Evolutionary conservation across 2,113 vertebrate genomes (phyloP).

Genomic region (Cavia porcellus): DNA sequence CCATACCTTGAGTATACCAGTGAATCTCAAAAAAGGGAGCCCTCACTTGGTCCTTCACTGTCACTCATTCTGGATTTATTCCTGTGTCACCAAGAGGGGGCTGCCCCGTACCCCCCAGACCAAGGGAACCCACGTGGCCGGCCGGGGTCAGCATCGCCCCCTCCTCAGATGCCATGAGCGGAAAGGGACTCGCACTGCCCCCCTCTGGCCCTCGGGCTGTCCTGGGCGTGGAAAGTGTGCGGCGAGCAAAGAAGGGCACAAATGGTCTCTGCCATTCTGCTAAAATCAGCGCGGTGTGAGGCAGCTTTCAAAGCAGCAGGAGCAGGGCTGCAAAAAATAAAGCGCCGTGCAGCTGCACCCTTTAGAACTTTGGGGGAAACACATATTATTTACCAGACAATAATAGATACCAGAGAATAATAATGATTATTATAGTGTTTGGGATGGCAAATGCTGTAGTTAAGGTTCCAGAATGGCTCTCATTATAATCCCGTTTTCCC

Average conservation of each 20-base stretch:
- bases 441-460: conserved; percentile 80
- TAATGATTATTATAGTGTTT: conserved; percentile 84
- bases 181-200: conserved; percentile 62
- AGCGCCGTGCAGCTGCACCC: conserved; percentile 80
- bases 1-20: not conserved
- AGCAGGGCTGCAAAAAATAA: conserved; percentile 79
- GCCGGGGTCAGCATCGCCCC: not conserved
- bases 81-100: not conserved
- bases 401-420: conserved; percentile 85
- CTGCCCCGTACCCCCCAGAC: not conserved
- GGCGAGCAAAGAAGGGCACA: conserved; percentile 11
- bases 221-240: not conserved
- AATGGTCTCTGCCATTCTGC: conserved; percentile 52
- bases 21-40: not conserved
- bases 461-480: conserved; percentile 82
- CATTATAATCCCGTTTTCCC: conserved; percentile 74
- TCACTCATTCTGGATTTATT: not conserved
- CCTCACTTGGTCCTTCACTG: not conserved
- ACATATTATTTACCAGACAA: conserved; percentile 85
- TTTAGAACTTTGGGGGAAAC: conserved; percentile 82
- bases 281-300: conserved; percentile 70
- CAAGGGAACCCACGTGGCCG: not conserved
- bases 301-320: conserved; percentile 67
- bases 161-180: not conserved
- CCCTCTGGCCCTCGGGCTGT: conserved; percentile 69